Evolutionary conservation across 2,888 invertebrate species (phyloP), one percentile per base, ranked within the genome.

Genomic region (Leptinotarsa tumamoca): DNA sequence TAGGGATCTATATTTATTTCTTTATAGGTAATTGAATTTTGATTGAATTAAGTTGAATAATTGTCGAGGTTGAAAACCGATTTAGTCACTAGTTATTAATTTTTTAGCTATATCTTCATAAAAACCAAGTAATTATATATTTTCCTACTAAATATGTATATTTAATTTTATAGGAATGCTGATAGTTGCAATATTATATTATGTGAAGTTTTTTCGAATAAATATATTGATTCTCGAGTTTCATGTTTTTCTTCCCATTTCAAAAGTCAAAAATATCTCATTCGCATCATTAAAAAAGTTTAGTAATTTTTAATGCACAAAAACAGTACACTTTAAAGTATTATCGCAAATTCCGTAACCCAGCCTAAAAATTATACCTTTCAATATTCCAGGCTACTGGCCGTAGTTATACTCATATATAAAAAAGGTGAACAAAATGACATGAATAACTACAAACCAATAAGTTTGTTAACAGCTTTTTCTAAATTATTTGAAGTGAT

Each of bases 141-240:
- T 76, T 75, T 76, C 70, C 72, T 72, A 68, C 69, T 54, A 54
- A 51, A 54, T 33, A 33, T 74, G 71, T 71, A 71, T 67, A 74
- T 70, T 70, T 67, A 73, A 56, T 27, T 73, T 72, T 68, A 71
- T 18, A 70, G 63, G 68, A 56, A 73, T 71, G 43, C 54, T 52
- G 51, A 74, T 74, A 70, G 74, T 70, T 79, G 79, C 77, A 79
- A 79, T 79, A 76, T 77, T 79, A 68, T 74, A 69, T 69, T 76
- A 73, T 74, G 15, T 17, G 15, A 74, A 72, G 76, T 72, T 67
- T 73, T 58, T 73, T 17, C 67, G 15, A 56, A 73, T 75, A 68
- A 75, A 75, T 70, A 76, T 52, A 71, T 63, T 68, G 56, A 70
- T 43, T 69, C 23, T 66, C 23, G 27, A 23, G 33, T 33, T 54